These are phyloP conservation scores for Empis livida DNA, from an alignment of 2,888 invertebrate genomes.

Conservation along the genomic window DNA sequence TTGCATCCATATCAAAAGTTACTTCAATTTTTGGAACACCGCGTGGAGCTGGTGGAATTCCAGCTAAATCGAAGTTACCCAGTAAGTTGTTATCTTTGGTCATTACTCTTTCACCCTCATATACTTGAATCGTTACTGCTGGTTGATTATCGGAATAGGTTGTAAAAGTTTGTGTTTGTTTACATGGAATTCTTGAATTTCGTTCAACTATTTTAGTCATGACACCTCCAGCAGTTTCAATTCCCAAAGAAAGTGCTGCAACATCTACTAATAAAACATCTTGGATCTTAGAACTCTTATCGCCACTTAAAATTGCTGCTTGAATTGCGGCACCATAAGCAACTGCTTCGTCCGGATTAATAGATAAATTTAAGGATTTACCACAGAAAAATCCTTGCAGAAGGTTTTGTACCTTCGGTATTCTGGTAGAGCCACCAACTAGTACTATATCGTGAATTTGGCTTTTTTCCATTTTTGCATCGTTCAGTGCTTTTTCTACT, in stretches of 20 bases:
- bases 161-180: constrained; percentile 60
- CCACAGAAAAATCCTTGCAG: constrained; percentile 64
- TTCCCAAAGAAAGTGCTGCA: constrained; percentile 55
- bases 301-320: constrained; percentile 57
- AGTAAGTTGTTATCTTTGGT: constrained; percentile 88
- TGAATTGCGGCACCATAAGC: constrained; percentile 67
- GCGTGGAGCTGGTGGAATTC: constrained; percentile 87
- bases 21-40: constrained; percentile 81
- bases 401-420: constrained; percentile 63
- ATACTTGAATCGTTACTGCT: constrained; percentile 59
- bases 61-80: constrained; percentile 90
- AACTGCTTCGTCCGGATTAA: constrained; percentile 72
- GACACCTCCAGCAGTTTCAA: constrained; percentile 70
- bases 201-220: constrained; percentile 66
- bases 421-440: constrained; percentile 69
- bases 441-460: constrained; percentile 66
- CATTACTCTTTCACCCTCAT: constrained; percentile 74
- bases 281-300: constrained; percentile 58
- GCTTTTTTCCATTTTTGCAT: constrained; percentile 65
- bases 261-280: constrained; percentile 59
- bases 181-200: constrained; percentile 58
- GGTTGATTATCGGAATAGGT: constrained; percentile 73
- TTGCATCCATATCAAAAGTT: constrained; percentile 73
- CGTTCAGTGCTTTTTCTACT: constrained; percentile 63
- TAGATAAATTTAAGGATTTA: constrained; percentile 57